Conservation (phyloP, 2,888 invertebrate genomes). For the Agrochola lota region DNA sequence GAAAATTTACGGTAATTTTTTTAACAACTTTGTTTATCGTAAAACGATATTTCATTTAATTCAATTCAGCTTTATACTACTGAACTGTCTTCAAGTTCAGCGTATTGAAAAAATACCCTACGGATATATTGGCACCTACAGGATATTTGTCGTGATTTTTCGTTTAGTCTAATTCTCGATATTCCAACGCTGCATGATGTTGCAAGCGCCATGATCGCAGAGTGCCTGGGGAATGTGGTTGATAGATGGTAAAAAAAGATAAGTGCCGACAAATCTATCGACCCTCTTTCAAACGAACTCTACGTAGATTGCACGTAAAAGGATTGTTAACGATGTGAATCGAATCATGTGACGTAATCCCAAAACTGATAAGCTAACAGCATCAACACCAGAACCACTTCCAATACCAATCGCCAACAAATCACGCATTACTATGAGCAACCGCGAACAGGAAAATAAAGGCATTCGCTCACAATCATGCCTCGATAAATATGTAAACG, state of each 20-base stretch:
- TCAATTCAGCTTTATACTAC: background rate
- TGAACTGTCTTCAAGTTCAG: too few species aligned
- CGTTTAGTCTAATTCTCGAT: too few species aligned
- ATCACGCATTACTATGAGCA: constrained; percentile 60
- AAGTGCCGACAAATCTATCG: background rate
- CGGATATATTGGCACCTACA: background rate
- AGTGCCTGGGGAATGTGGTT: background rate
- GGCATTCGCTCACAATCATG: constrained; percentile 79
- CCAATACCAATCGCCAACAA: constrained; percentile 31
- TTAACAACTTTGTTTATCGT: too few species aligned
- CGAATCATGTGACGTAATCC: background rate
- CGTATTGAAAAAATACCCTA: background rate
- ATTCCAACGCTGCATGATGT: background rate
- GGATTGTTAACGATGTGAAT: background rate
- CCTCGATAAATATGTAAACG: constrained; percentile 89
- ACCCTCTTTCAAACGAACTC: background rate
- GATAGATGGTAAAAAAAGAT: background rate
- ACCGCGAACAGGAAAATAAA: constrained; percentile 67
- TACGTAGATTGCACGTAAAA: background rate
- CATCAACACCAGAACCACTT: constrained; percentile 22
- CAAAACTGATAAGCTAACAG: constrained; percentile 13
- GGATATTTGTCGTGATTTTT: background rate
- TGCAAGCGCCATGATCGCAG: background rate
- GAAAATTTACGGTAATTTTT: too few species aligned
- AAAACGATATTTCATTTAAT: background rate